phyloP scores from a whole-genome alignment of 1,140 invertebrate genomes.

The Lethocerus indicus region DNA sequence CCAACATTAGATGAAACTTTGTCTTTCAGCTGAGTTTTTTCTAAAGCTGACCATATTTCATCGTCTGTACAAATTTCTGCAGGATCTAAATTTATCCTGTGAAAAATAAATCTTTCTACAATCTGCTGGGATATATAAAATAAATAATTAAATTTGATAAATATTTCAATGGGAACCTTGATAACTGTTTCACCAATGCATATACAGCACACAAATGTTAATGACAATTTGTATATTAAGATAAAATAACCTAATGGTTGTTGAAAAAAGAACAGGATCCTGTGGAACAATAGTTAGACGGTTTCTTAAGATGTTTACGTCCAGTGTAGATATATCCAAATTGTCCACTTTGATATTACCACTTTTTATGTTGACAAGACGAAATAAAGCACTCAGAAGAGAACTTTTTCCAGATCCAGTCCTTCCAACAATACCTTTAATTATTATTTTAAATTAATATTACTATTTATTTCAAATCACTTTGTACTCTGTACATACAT shows the following conservation, averaged over 20 bases:
- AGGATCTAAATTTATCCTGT: conserved; percentile 63
- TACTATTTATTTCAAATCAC: too few species aligned
- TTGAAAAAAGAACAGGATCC: conserved; percentile 82
- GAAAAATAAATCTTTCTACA: conserved; percentile 4
- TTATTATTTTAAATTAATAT: neutral
- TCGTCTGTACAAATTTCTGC: conserved; percentile 42
- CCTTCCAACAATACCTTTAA: conserved; percentile 62
- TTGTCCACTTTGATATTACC: conserved; percentile 67
- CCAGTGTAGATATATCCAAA: conserved; percentile 56
- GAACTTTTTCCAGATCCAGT: conserved; percentile 88
- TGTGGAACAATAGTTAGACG: conserved; percentile 84
- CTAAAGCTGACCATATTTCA: conserved; percentile 60
- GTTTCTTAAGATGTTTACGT: conserved; percentile 43
- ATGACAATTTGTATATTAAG: too few species aligned
- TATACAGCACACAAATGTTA: too few species aligned
- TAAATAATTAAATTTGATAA: neutral
- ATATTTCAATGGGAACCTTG: too few species aligned
- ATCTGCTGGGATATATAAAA: neutral
- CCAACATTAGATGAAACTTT: conserved; percentile 40
- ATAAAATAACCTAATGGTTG: conserved; percentile 51
- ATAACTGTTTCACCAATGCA: too few species aligned
- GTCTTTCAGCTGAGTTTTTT: conserved; percentile 55
- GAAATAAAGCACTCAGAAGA: conserved; percentile 60
- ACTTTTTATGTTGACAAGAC: conserved; percentile 44
- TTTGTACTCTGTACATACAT: too few species aligned